These are phyloP conservation scores for Anoplolepis gracilipes DNA, from an alignment of 1,140 invertebrate species.

Conservation along the genomic window DNA sequence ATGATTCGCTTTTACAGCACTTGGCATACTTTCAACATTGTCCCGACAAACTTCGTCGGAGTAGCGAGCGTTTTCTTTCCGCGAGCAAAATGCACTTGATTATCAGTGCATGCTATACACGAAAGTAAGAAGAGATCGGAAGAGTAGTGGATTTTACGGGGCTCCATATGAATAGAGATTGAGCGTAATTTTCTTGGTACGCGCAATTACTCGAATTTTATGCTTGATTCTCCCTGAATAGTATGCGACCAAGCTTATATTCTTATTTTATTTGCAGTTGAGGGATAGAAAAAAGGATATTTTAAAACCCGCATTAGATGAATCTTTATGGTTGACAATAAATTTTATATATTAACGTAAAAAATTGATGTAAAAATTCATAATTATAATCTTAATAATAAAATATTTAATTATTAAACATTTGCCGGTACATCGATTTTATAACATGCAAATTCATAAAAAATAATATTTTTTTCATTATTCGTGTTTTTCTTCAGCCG, in stretches of 20 bases:
- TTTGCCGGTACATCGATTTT: neutral
- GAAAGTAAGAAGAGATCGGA: conserved; percentile 35
- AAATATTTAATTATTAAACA: conserved; percentile 33
- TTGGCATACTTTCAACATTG: conserved; percentile 61
- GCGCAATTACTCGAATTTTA: conserved; percentile 56
- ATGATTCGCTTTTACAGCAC: conserved; percentile 57
- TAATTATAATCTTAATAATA: neutral
- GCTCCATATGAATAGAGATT: conserved; percentile 37
- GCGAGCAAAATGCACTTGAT: conserved; percentile 42
- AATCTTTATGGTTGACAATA: conserved; percentile 14
- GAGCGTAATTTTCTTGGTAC: conserved; percentile 36
- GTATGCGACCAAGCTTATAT: conserved; percentile 16
- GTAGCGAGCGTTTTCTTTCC: conserved; percentile 35
- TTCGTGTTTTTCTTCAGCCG: conserved; percentile 35
- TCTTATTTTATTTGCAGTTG: conserved; percentile 8
- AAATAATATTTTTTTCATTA: conserved; percentile 49
- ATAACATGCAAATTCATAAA: conserved; percentile 41
- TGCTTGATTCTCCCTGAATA: conserved; percentile 28
- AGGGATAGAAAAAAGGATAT: neutral
- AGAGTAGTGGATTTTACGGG: conserved; percentile 38
- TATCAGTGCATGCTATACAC: conserved; percentile 25
- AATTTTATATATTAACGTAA: neutral
- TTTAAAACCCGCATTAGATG: neutral
- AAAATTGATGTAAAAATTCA: neutral
- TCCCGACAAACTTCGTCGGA: conserved; percentile 43